These are phyloP conservation scores for Oreochromis niloticus DNA, from an alignment of 2,113 vertebrate species.

Conservation along the genomic window DNA sequence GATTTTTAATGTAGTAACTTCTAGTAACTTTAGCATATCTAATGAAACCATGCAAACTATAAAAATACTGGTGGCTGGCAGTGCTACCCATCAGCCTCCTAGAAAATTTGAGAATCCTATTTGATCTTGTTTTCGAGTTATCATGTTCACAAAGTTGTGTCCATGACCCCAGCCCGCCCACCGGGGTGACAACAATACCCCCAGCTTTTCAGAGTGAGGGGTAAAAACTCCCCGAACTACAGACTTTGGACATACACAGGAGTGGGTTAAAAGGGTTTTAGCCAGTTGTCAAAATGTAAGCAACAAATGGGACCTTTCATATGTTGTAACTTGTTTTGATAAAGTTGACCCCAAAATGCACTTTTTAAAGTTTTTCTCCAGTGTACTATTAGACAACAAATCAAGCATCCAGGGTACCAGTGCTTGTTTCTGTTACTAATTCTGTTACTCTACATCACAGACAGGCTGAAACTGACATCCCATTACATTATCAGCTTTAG, in stretches of 20 bases:
- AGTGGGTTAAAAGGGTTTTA: neutral
- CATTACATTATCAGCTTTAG: neutral
- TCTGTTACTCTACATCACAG: neutral
- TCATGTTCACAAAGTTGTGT: neutral
- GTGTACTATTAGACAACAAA: neutral
- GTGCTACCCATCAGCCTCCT: neutral
- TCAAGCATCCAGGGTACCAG: neutral
- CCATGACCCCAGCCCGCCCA: neutral
- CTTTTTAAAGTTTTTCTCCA: neutral
- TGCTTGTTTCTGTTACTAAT: neutral
- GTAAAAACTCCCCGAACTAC: neutral
- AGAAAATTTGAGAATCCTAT: neutral
- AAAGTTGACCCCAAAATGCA: neutral
- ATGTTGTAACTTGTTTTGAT: neutral
- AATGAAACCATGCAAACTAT: neutral
- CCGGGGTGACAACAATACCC: neutral
- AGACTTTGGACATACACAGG: neutral
- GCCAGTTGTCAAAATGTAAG: neutral
- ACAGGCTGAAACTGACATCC: neutral
- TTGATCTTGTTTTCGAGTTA: neutral
- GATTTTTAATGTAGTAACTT: neutral
- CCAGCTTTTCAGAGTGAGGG: neutral
- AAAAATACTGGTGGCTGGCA: neutral
- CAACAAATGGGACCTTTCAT: neutral
- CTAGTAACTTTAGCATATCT: neutral